A percentile compares a stretch with the other conserved stretches of the same genome.
These are phyloP conservation scores for Hyppa rectilinea DNA, from an alignment of 2,888 invertebrate genomes.

Conservation along the genomic window DNA sequence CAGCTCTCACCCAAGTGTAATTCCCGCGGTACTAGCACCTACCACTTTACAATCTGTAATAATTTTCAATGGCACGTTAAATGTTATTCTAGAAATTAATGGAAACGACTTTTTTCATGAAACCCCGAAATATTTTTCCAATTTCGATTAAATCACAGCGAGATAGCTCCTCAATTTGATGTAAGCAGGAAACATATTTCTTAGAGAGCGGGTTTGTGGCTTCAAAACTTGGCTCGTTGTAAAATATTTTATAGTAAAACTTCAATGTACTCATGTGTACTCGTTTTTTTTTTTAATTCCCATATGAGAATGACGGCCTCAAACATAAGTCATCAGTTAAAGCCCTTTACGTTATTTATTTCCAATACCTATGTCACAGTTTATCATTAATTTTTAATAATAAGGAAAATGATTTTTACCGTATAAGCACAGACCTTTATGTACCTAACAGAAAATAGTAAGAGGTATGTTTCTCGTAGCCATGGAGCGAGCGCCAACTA, in stretches of 20 bases:
- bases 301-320: not conserved
- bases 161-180: constrained; percentile 23
- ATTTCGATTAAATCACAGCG: constrained; percentile 47
- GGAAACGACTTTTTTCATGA: constrained; percentile 8
- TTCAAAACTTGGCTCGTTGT: constrained; percentile 21
- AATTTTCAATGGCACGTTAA: constrained; percentile 33
- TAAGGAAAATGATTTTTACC: not conserved
- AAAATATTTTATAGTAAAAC: constrained; percentile 18
- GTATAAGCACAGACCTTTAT: not conserved
- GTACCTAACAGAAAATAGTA: constrained; percentile 6
- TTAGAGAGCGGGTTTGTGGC: constrained; percentile 4
- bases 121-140: constrained; percentile 33
- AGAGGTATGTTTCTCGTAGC: not conserved
- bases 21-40: constrained; percentile 47
- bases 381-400: not conserved
- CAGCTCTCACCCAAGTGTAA: constrained; percentile 45
- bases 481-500: not conserved
- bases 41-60: constrained; percentile 50
- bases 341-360: not conserved
- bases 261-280: not conserved
- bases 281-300: not conserved
- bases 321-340: not conserved
- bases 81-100: constrained; percentile 16
- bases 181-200: constrained; percentile 37
- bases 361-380: not conserved